Evolutionary conservation across 2,888 invertebrate genomes (phyloP).

Genomic region (Microplitis deprimator): DNA sequence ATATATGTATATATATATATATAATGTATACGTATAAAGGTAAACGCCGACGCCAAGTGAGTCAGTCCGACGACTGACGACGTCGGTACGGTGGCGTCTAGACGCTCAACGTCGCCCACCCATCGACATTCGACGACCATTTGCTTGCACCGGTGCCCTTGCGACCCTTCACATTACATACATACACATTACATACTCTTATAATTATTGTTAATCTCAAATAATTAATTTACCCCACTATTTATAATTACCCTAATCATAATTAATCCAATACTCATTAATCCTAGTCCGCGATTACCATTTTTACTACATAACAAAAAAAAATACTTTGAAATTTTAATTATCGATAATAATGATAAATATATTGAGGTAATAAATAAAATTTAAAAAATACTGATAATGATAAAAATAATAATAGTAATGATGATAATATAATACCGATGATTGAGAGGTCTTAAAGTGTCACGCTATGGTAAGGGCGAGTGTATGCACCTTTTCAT

Average conservation of each 20-base stretch:
- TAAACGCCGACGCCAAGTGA: slow-evolving; percentile 58
- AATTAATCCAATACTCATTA: background rate
- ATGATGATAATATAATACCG: slow-evolving; percentile 9
- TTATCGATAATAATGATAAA: no score
- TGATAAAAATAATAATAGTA: background rate
- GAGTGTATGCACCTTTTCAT: slow-evolving; percentile 23
- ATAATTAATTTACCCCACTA: background rate
- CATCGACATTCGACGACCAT: slow-evolving; percentile 57
- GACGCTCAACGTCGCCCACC: slow-evolving; percentile 54
- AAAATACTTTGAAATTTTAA: no score
- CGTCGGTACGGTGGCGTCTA: slow-evolving; percentile 54
- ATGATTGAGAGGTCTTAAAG: slow-evolving; percentile 27
- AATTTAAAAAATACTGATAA: background rate
- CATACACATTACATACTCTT: background rate
- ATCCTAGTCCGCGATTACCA: background rate
- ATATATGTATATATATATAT: background rate
- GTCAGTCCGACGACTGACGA: slow-evolving; percentile 59
- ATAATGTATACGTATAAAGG: background rate
- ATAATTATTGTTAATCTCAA: background rate
- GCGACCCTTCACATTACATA: slow-evolving; percentile 24
- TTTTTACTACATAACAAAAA: background rate
- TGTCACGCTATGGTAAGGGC: slow-evolving; percentile 26
- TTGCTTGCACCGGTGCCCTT: slow-evolving; percentile 44
- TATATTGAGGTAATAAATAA: no score
- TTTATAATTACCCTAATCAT: background rate